These are phyloP conservation scores for Odontamblyopus lacepedii DNA, from an alignment of 2,797 vertebrate genomes.

Conservation along the genomic window DNA sequence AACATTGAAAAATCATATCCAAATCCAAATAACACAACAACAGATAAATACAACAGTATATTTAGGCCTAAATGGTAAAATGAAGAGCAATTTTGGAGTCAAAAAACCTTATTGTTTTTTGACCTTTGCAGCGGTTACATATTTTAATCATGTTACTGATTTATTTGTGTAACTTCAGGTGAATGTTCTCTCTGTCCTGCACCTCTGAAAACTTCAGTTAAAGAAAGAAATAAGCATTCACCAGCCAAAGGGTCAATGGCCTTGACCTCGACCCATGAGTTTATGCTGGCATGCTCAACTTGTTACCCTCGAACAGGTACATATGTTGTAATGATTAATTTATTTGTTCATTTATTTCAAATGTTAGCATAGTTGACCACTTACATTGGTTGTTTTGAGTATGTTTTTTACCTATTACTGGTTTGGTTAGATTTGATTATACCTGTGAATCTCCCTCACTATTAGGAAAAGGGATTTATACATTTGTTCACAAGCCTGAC, in stretches of 20 bases:
- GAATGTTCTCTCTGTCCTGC: conserved; percentile 29
- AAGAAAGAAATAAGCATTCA: conserved; percentile 34
- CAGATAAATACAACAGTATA: no score
- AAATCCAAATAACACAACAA: no score
- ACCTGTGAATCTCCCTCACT: background rate
- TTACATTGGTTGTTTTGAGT: background rate
- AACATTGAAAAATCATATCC: no score
- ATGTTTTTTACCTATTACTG: background rate
- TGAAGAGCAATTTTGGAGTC: no score
- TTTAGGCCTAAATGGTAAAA: no score
- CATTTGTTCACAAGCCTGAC: conserved; percentile 86
- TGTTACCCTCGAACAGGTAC: conserved; percentile 91
- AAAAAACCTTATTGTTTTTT: no score
- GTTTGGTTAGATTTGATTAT: background rate
- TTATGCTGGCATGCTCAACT: conserved; percentile 88
- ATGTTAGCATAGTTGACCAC: background rate
- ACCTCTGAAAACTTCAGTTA: conserved; percentile 36
- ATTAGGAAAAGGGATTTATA: conserved; percentile 83
- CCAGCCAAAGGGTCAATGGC: conserved; percentile 73
- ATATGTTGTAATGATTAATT: background rate
- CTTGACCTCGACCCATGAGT: conserved; percentile 86
- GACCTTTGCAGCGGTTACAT: no score
- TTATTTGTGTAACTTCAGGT: conserved; percentile 46
- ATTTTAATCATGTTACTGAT: background rate
- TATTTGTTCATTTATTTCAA: background rate